Base-by-base conservation (phyloP, 1,140 invertebrate genomes). In the Lineus longissimus region DNA sequence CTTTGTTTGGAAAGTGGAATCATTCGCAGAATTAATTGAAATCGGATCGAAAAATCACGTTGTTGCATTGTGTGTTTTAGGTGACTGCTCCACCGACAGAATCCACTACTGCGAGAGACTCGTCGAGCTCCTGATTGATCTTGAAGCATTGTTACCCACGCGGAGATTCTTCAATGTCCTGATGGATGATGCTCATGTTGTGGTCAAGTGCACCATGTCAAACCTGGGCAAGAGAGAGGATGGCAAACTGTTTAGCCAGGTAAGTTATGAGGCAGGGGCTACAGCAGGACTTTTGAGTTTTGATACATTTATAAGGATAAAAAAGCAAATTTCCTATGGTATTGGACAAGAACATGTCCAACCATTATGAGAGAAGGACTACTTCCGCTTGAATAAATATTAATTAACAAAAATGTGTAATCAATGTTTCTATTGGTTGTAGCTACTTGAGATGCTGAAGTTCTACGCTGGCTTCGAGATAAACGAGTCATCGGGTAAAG, bases 381-480 rank as follows among this genome's bases (percentile, higher is more conserved):
- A n/a, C n/a, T n/a, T n/a, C n/a, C n/a, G n/a, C n/a, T n/a, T n/a
- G n/a, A n/a, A n/a, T n/a, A n/a, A n/a, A n/a, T n/a, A n/a, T n/a
- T n/a, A n/a, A n/a, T n/a, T n/a, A n/a, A n/a, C n/a, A n/a, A n/a
- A n/a, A n/a, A n/a, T n/a, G n/a, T n/a, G n/a, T n/a, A n/a, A 9
- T 51, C 25, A 51, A 51, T n/a, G n/a, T 19, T 73, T 76, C 77
- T 74, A 73, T 76, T n/a, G n/a, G n/a, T n/a, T 71, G 27, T 84
- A 98, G 90, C 83, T 99, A 2, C 78, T 99, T 68, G 91, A 97
- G 66, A 96, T 95, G 88, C 82, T 99, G 13, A 95, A 95, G 78
- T 97, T 98, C 75, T 99, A 99, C 82, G 89, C 92, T 0, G 86
- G 91, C 64, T 99, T 99, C 84, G 97, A 99, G 83, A 98, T 99